Base-by-base conservation (phyloP, 2,888 invertebrate genomes). In the Parnassius orleans region DNA sequence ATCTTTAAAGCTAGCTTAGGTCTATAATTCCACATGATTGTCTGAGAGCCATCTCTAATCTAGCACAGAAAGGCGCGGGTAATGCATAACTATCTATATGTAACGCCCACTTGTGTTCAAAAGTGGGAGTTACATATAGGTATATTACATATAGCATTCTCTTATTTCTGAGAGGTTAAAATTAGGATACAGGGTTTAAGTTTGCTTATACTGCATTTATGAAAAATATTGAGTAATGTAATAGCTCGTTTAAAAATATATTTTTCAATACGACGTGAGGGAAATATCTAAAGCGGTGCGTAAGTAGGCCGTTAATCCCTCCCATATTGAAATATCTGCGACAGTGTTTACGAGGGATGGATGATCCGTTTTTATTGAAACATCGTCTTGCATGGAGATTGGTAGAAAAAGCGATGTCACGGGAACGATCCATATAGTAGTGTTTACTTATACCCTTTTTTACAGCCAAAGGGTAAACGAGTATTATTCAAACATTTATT, bases 341-440 rank as follows among this genome's bases (percentile, higher is more conserved):
- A 61, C 61, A 57, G 61, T 61, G 57, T 61, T 61, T 61, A 61
- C 61, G 61, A 61, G 61, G 61, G 56, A 61, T 53, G 61, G 56
- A 61, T 61, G 56, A 61, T 61, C 56, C 61, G 56, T 57, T 61
- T 57, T 61, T 61, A 61, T 61, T 61, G 57, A 61, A 61, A 61
- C 53, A 61, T 61, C 61, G 57, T 57, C 57, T 61, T 61, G 53
- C 61, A 61, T 61, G 79, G 78, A 80, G 74, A 78, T 76, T 73
- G 78, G 71, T 73, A 76, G 75, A 80, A 84, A 85, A 87, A 83
- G 84, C 80, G 77, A 75, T 78, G 77, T 77, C 69, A 69, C 66
- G 68, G 69, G 69, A 71, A 67, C 61, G 66, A 67, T 66, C 60
- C 63, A 62, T 61, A 56, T 61, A 56, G 67, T 53, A 65, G 59